Conservation (phyloP, 2,113 vertebrate species). For the Choloepus hoffmanni region DNA sequence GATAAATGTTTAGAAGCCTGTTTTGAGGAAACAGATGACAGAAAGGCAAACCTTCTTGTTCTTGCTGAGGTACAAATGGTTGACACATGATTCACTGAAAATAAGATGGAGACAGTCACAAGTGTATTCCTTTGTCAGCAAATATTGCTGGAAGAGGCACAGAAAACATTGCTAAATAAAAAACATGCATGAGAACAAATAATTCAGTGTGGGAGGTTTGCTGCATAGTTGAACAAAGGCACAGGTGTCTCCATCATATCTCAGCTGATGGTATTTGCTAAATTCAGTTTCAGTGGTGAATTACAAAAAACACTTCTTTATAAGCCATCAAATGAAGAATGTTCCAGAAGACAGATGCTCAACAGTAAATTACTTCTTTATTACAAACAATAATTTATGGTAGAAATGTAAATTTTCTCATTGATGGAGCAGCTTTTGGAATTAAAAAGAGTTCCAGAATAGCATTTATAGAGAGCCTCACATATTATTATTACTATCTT, state of each 20-base stretch:
- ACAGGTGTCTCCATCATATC: not conserved
- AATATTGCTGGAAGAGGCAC: not conserved
- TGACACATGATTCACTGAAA: not conserved
- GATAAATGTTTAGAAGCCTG: not conserved
- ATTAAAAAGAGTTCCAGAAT: not conserved
- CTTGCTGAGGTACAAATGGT: not conserved
- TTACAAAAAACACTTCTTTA: not conserved
- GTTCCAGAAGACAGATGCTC: not conserved
- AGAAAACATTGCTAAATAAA: conserved; percentile 7
- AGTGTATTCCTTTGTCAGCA: not conserved
- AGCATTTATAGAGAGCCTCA: not conserved
- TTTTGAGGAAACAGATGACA: not conserved
- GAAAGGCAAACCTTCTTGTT: not conserved
- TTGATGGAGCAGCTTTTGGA: not conserved
- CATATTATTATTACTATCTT: not conserved
- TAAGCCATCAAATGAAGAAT: conserved; percentile 14
- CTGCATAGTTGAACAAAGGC: not conserved
- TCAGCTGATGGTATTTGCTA: conserved; percentile 18
- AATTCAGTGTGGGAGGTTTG: not conserved
- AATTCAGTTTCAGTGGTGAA: not conserved
- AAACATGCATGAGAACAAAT: not conserved
- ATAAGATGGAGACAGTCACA: not conserved
- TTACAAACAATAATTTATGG: conserved; percentile 29
- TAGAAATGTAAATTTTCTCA: not conserved
- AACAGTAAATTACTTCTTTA: not conserved